phyloP scores from a whole-genome alignment of 2,888 invertebrate genomes.

The Drosophila tripunctata region DNA sequence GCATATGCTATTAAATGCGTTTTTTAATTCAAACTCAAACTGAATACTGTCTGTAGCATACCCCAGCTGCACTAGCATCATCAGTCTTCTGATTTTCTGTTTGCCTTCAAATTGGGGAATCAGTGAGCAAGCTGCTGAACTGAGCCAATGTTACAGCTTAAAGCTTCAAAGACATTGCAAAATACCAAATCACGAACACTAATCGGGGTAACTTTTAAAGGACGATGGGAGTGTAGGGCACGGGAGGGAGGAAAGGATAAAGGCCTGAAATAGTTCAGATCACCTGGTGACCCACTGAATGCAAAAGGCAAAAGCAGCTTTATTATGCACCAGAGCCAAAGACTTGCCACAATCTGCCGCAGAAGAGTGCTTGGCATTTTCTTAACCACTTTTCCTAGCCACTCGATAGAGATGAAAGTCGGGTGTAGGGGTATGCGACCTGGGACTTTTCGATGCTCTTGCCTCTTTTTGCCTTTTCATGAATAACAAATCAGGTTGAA shows the following conservation, averaged over 20 bases:
- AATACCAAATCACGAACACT: constrained; percentile 45
- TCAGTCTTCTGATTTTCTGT: too few relatives aligned
- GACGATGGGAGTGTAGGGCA: not conserved
- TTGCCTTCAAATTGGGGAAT: constrained; percentile 54
- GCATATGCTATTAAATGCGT: not conserved
- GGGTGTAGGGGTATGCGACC: not conserved
- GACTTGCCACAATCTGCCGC: constrained; percentile 49
- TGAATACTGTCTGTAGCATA: not conserved
- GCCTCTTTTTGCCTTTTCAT: constrained; percentile 60
- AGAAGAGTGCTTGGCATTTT: constrained; percentile 69
- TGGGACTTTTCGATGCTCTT: constrained; percentile 33
- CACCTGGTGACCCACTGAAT: constrained; percentile 41
- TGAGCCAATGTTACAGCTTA: constrained; percentile 7
- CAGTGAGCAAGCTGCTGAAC: constrained; percentile 23
- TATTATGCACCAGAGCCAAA: constrained; percentile 58
- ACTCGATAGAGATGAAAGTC: constrained; percentile 23
- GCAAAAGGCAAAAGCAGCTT: constrained; percentile 33
- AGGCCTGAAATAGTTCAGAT: constrained; percentile 15
- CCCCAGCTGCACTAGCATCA: too few relatives aligned
- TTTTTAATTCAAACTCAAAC: not conserved
- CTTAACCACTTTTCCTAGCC: constrained; percentile 68
- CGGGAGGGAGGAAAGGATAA: constrained; percentile 5
- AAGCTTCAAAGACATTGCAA: constrained; percentile 8
- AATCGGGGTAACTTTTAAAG: constrained; percentile 42
- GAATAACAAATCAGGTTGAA: constrained; percentile 78